Evolutionary conservation across 2,888 invertebrate genomes (phyloP), one percentile per base, ranked within the genome.

Genomic region (Coronaproctus castanopsis): DNA sequence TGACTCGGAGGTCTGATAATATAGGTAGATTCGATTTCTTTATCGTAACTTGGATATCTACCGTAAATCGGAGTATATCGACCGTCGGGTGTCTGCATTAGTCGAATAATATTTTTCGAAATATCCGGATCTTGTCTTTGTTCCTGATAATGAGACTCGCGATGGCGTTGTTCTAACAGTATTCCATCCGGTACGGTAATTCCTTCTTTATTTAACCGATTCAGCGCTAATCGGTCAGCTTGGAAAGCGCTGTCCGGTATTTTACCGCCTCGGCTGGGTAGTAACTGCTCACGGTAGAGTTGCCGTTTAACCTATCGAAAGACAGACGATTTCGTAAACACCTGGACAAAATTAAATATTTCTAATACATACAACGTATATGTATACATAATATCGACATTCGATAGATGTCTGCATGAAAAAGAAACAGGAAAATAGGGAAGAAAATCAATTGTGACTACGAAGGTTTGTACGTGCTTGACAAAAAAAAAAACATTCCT

Each of bases 161-260:
- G 65, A 53, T 67, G 67, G 53, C 73, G 66, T 24, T 70, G 68
- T 55, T 79, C 77, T 5, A 79, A 70, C 55, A 78, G 68, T 48
- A 78, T 70, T 5, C 80, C 80, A 67, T 80, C 79, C 2, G 79
- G 77, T 48, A 78, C 71, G 1, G 78, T 73, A 51, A 80, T 77
- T 21, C 80, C 80, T 65, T 79, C 77, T 66, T 79, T 78, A 68
- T 80, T 79, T 52, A 80, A 68, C 52, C 76, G 75, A 68, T 80
- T 80, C 48, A 80, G 68, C 51, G 76, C 75, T 54, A 80, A 68
- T 14, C 80, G 75, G 68, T 80, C 79, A 0, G 77, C 74, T 63
- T 75, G 72, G 64, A 80, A 80, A 5, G 80, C 80, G 52, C 77
- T 76, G 61, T 79, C 80, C 0, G 80, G 80, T 64, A 80, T 79